Percentiles rank a stretch among this genome's conserved stretches.
phyloP scores from a whole-genome alignment of 1,140 invertebrate species.

The Eupeodes corollae region DNA sequence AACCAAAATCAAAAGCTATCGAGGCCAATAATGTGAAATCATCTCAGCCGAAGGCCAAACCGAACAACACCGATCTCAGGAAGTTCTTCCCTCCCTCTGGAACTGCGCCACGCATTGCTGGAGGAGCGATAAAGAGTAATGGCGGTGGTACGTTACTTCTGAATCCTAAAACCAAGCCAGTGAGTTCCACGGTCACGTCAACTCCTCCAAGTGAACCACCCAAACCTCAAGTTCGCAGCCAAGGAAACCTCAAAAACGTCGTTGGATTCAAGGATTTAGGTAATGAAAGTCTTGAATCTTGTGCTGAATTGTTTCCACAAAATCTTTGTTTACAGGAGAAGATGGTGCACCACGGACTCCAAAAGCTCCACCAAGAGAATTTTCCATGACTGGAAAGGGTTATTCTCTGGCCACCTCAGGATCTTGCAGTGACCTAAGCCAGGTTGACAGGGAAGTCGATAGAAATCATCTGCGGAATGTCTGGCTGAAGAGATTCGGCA shows the following conservation, averaged over 20 bases:
- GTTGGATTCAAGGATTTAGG: slow-evolving; percentile 17
- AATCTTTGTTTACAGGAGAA: too few relatives aligned
- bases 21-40: not conserved
- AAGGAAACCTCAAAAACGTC: slow-evolving; percentile 10
- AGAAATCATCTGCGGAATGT: slow-evolving; percentile 17
- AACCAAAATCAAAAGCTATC: slow-evolving; percentile 1
- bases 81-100: slow-evolving; percentile 5
- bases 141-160: slow-evolving; percentile 12
- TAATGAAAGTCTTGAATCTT: not conserved
- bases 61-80: slow-evolving; percentile 5
- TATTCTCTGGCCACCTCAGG: too few relatives aligned
- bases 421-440: too few relatives aligned
- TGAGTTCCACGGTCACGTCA: slow-evolving; percentile 11
- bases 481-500: slow-evolving; percentile 17
- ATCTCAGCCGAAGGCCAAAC: too few relatives aligned
- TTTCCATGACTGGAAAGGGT: too few relatives aligned
- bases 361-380: too few relatives aligned
- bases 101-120: not conserved
- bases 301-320: not conserved
- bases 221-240: not conserved
- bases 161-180: slow-evolving; percentile 11
- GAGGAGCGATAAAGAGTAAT: slow-evolving; percentile 9
- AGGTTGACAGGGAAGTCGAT: not conserved
- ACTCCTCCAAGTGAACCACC: not conserved
- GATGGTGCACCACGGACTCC: too few relatives aligned